Evolutionary conservation across 2,113 vertebrate species (phyloP), one percentile per base, ranked within the genome.

Genomic region (Arothron firmamentum): DNA sequence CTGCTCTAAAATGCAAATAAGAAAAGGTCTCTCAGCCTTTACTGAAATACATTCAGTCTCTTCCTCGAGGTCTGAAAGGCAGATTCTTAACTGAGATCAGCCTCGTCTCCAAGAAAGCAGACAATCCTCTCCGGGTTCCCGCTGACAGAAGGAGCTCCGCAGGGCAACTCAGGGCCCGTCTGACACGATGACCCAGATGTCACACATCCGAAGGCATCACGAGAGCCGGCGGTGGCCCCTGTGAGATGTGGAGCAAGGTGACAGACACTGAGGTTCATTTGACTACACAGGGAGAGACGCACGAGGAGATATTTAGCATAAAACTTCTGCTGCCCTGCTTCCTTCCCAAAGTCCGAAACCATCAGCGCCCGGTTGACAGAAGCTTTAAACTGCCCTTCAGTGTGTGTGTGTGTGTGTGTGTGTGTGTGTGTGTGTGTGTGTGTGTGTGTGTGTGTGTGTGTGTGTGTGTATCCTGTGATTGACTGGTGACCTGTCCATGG

Each of bases 91-190:
- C 57, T 75, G 48, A 68, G 66, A 75, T 76, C 64, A 50, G 69
- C 60, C 60, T 34, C 56, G 66, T 52, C 59, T 64, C 74, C 68
- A 78, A 77, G 74, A 79, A 67, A 65, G 28, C 57, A 77, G 66
- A 74, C 80, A 75, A 77, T 83, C 67, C 77, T 72, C 41, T 72
- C 58, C 65, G 60, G 70, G 70, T 78, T 75, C 41, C 65, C 17
- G 41, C 50, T 78, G 70, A 68, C 13, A 23, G 70, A 70, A 65
- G 64, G 42, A 67, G 82, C 68, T 80, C 78, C 68, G 52, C 56
- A 70, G 74, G 65, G 54, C 71, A 52, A 3, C 1, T 52, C 10
- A 9, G 47, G 55, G 52, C 17, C 2, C 61, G 78, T 47, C 72
- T 70, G 64, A 84, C 66, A 69, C n/a, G 1, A 14, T 79, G 81